Base-by-base conservation (phyloP, 1,140 invertebrate species). In the Bacillus rossius region DNA sequence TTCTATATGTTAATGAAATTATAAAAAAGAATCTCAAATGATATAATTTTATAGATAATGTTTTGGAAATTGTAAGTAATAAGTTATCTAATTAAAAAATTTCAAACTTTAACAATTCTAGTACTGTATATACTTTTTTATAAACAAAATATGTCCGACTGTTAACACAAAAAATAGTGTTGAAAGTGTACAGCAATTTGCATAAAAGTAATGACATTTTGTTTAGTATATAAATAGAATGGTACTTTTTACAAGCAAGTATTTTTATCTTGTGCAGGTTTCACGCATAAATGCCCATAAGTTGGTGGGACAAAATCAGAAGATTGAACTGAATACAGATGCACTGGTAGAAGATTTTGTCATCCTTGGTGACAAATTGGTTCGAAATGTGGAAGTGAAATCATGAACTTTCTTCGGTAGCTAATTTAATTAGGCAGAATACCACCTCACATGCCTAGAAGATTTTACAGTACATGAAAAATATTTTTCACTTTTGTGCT, bases 341-440 rank as follows among this genome's bases (percentile, higher is more conserved):
- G 83, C 84, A 2, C 76, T 91, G 55, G 64, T 91, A 1, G 84
- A 91, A 70, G 87, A 90, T 69, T 89, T 91, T 69, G 80, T 80
- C 61, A 72, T 84, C 47, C 60, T 91, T 26, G 87, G 88, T 1
- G 71, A 72, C 47, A 84, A 79, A 34, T 68, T 89, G 3, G 80
- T 89, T 8, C 49, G 65, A 50, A 40, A 42, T 29, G 55, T 73
- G 26, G 57, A 65, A 19, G 49, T 60, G 20, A 60, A 50, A n/a
- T 50, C 48, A n/a, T n/a, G n/a, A n/a, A n/a, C n/a, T n/a, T n/a
- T n/a, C n/a, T n/a, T n/a, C n/a, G n/a, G n/a, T n/a, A n/a, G n/a
- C n/a, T n/a, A n/a, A n/a, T n/a, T n/a, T n/a, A n/a, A n/a, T n/a
- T n/a, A n/a, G n/a, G n/a, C n/a, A n/a, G n/a, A n/a, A n/a, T n/a